These are phyloP conservation scores for Chrysomela aeneicollis DNA, from an alignment of 2,888 invertebrate species.

Conservation along the genomic window DNA sequence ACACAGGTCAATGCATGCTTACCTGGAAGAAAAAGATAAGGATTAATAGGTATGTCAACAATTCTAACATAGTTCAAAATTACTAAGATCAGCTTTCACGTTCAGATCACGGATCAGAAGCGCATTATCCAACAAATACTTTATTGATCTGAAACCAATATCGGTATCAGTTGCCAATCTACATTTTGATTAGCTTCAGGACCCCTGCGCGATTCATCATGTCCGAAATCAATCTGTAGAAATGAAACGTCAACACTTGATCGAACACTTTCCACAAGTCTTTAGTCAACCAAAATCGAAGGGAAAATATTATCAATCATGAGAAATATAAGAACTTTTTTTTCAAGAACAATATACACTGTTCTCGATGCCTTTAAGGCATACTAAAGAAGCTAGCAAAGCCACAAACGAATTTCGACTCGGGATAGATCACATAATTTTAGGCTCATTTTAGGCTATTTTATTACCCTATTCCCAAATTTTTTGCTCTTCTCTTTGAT, in stretches of 20 bases:
- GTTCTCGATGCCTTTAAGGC: too few relatives aligned
- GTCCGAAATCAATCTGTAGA: background rate
- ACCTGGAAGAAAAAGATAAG: slow-evolving; percentile 26
- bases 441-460: too few relatives aligned
- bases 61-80: too few relatives aligned
- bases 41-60: background rate
- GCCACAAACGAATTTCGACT: too few relatives aligned
- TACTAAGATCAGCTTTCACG: background rate
- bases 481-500: too few relatives aligned
- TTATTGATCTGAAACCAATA: slow-evolving; percentile 48
- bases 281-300: background rate
- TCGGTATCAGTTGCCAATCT: slow-evolving; percentile 45
- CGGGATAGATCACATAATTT: too few relatives aligned
- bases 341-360: too few relatives aligned
- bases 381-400: too few relatives aligned
- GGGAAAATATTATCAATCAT: background rate
- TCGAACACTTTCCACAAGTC: background rate
- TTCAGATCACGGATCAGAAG: slow-evolving; percentile 31
- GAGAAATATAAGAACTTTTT: too few relatives aligned
- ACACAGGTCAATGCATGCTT: slow-evolving; percentile 11
- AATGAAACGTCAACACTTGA: background rate
- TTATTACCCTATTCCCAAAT: too few relatives aligned
- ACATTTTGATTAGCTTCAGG: slow-evolving; percentile 49
- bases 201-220: slow-evolving; percentile 48
- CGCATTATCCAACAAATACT: slow-evolving; percentile 44